Base-by-base conservation (phyloP, 2,888 invertebrate species). In the Diplazon laetatorius region DNA sequence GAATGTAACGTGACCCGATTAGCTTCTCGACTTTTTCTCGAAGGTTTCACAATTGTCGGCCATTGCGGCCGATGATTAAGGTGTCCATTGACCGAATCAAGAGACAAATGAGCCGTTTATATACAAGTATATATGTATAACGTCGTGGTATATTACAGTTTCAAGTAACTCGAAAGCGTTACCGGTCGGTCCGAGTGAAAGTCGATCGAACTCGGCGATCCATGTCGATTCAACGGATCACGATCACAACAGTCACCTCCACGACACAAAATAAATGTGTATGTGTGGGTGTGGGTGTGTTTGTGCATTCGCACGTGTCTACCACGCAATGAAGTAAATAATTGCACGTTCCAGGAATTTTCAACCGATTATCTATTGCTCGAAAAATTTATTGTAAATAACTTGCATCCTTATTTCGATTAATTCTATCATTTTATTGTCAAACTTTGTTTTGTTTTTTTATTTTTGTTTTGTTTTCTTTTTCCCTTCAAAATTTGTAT, bases 181-280 rank as follows among this genome's bases (percentile, higher is more conserved):
- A 76, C 83, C 79, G 81, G n/a, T 82, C 78, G 78, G 80, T 62
- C 80, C 65, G 80, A 86, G 87, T 86, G 87, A 87, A 87, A 87
- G 87, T 86, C 82, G 82, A 85, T 82, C 81, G 80, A 82, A 83
- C 74, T 82, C 82, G 74, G 78, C 82, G 84, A 86, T 87, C 83
- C 82, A 84, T 85, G 86, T 83, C 84, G 81, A 57, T 48, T 76
- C 65, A 78, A 72, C 69, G 37, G 59, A 78, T 78, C 42, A n/a
- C 75, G 75, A 78, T 71, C 55, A 55, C n/a, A 78, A 78, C 71
- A 68, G 48, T n/a, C n/a, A n/a, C n/a, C 52, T 68, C 37, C 39
- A 66, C 25, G 55, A 39, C 30, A 60, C 76, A 66, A 25, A 30
- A n/a, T n/a, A n/a, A n/a, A n/a, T n/a, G n/a, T n/a, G n/a, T n/a